A percentile compares a stretch with the other conserved stretches of the same genome.
Evolutionary conservation across 1,140 invertebrate species (phyloP).

Genomic region (Chlorops oryzae): DNA sequence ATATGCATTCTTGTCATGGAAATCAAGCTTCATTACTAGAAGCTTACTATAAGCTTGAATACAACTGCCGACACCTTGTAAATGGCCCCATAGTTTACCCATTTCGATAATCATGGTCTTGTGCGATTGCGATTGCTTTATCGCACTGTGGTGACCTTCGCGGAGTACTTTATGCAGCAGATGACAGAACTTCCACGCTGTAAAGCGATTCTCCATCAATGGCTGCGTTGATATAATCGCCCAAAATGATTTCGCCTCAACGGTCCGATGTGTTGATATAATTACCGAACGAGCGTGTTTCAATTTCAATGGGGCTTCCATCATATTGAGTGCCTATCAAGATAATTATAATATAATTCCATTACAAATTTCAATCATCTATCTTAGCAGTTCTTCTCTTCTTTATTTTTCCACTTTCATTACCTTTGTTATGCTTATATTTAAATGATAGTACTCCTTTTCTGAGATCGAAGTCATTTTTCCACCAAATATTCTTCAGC

Average conservation of each 20-base stretch:
- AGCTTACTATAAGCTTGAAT: slow-evolving; percentile 80
- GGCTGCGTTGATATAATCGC: slow-evolving; percentile 73
- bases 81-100: slow-evolving; percentile 86
- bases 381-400: no score
- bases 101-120: slow-evolving; percentile 70
- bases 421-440: no score
- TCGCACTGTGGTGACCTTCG: slow-evolving; percentile 85
- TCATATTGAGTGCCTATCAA: slow-evolving; percentile 81
- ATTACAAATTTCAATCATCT: no score
- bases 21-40: slow-evolving; percentile 85
- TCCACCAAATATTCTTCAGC: no score
- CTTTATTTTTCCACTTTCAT: no score
- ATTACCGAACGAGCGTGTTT: slow-evolving; percentile 94
- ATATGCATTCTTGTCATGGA: slow-evolving; percentile 85
- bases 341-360: no score
- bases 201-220: slow-evolving; percentile 75
- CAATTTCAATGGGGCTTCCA: slow-evolving; percentile 89
- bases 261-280: slow-evolving; percentile 91
- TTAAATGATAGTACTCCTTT: no score
- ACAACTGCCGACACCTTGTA: slow-evolving; percentile 85
- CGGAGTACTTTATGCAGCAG: slow-evolving; percentile 91
- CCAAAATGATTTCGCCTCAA: slow-evolving; percentile 88
- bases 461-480: no score
- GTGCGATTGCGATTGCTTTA: slow-evolving; percentile 79
- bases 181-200: slow-evolving; percentile 98